A percentile compares a stretch with the other conserved stretches of the same genome.
Evolutionary conservation across 2,888 invertebrate species (phyloP).

Genomic region (Spilosoma lubricipeda): DNA sequence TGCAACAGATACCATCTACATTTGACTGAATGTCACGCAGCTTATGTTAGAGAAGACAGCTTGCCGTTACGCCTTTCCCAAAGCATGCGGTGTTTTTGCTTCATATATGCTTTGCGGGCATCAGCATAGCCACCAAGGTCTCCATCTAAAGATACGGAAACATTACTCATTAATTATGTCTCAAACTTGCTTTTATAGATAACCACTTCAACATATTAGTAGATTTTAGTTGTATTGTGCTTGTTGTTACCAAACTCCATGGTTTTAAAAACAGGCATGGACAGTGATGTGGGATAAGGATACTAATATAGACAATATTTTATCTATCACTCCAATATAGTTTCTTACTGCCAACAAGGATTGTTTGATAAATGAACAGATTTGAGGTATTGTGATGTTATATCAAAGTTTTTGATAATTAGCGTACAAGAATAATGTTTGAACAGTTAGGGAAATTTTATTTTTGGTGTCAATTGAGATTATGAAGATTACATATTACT

Average conservation of each 20-base stretch:
- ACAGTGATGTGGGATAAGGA: not conserved
- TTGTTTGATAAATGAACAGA: not conserved
- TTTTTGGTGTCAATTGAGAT: too few species aligned
- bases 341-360: not conserved
- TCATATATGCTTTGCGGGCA: slow-evolving; percentile 94
- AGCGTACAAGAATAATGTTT: not conserved
- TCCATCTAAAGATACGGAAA: slow-evolving; percentile 89
- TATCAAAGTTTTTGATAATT: not conserved
- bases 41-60: slow-evolving; percentile 70
- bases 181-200: not conserved
- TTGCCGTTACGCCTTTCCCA: slow-evolving; percentile 98
- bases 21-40: slow-evolving; percentile 6
- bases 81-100: slow-evolving; percentile 99
- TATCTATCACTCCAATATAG: not conserved
- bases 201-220: not conserved
- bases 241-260: not conserved
- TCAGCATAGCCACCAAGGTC: slow-evolving; percentile 93
- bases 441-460: not conserved
- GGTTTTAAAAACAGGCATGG: too few species aligned
- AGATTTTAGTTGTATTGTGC: not conserved
- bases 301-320: not conserved
- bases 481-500: too few species aligned
- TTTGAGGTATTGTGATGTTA: not conserved
- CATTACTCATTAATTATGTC: not conserved
- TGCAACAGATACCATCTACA: slow-evolving; percentile 64